Evolutionary conservation across 2,113 vertebrate species (phyloP), one percentile per base, ranked within the genome.

Genomic region (Rhea americana): DNA sequence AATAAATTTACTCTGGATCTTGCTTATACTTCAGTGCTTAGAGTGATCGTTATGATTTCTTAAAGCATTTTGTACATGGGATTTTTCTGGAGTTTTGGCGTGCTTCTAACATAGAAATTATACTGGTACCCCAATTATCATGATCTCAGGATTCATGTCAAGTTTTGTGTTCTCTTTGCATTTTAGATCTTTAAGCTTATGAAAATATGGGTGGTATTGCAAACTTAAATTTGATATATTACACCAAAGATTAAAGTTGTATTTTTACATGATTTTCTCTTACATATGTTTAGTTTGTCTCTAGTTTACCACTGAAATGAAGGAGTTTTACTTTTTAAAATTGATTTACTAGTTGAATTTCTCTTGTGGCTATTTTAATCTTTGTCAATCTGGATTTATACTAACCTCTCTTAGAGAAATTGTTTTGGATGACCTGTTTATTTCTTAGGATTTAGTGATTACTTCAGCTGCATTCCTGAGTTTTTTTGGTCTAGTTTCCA

Each of bases 351-450:
- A 26, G 53, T 19, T 81, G 55, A 82, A 87, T 83, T 89, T 91
- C 19, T 91, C 47, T 21, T 72, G 43, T 82, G 85, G 81, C 82
- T 93, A 45, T 92, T 95, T 95, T 96, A 91, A 83, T 90, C 91
- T 85, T 95, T 67, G 41, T 93, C 95, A 68, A 95, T 92, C 93
- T 95, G 95, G 93, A 94, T 96, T 96, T 96, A 59, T 65, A 30
- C 28, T 78, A 82, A 74, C 63, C 41, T 93, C 75, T 84, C 62
- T 67, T 58, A 93, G 47, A 89, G 59, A 89, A 91, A 96, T 85
- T 89, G 47, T 94, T 93, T 91, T 88, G 50, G 68, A 37, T 86
- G 90, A 84, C 65, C 66, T 86, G 5, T 5, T 70, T 71, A 26
- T 45, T n/a, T 35, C 79, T 73, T 85, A 70, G 70, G 83, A 81